Conservation (phyloP, 2,113 vertebrate species). For the Nannospalax galili region DNA sequence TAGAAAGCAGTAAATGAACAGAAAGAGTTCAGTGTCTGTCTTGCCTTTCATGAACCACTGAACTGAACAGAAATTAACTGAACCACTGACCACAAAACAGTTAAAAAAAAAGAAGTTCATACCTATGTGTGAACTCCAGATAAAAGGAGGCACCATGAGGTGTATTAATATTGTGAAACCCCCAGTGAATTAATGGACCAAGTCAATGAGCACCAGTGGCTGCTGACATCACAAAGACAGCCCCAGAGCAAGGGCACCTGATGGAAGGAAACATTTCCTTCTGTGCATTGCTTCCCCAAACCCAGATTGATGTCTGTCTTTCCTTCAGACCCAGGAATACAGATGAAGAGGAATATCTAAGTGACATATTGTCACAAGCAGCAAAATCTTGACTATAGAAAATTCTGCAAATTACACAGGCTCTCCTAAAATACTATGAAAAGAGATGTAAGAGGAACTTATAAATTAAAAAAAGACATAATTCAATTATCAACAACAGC, state of each 20-base stretch:
- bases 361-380: too few species aligned
- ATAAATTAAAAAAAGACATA: background rate
- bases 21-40: background rate
- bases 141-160: background rate
- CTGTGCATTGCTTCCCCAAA: background rate
- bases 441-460: background rate
- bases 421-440: background rate
- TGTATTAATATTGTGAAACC: background rate
- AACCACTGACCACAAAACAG: background rate
- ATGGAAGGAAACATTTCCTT: background rate
- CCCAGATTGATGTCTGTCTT: background rate
- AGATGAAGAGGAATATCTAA: too few species aligned
- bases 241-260: background rate
- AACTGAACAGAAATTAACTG: background rate
- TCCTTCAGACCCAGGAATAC: background rate
- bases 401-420: background rate
- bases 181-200: background rate
- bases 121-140: background rate
- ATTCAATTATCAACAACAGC: background rate
- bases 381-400: background rate
- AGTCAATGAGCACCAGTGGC: background rate
- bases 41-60: too few species aligned
- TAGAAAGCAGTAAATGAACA: slow-evolving; percentile 13
- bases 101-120: background rate
- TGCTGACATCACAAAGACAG: background rate